phyloP scores from a whole-genome alignment of 2,113 vertebrate genomes.

The Rana temporaria region DNA sequence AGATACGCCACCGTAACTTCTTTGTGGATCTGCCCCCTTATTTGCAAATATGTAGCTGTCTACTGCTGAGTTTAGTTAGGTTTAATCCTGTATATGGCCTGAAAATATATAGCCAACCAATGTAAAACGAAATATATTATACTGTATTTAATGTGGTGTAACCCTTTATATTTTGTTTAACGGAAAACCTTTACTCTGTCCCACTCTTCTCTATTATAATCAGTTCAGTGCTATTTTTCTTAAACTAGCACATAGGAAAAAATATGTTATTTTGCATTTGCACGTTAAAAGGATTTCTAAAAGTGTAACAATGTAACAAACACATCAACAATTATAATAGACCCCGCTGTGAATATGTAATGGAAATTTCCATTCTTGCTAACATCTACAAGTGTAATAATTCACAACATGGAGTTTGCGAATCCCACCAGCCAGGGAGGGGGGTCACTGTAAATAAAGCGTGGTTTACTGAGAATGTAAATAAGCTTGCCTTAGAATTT shows the following conservation, averaged over 20 bases:
- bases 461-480: constrained; percentile 16
- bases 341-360: constrained; percentile 28
- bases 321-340: constrained; percentile 6
- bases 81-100: too few species aligned
- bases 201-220: too few species aligned
- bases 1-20: too few species aligned
- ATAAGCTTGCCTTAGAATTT: neutral
- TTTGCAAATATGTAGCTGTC: too few species aligned
- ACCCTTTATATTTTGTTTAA: too few species aligned
- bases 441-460: neutral
- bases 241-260: neutral
- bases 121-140: too few species aligned
- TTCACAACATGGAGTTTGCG: constrained; percentile 11
- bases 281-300: neutral
- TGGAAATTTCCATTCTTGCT: constrained; percentile 11
- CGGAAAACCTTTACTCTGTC: too few species aligned
- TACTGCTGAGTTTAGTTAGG: too few species aligned
- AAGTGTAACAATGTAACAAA: neutral
- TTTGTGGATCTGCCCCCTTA: too few species aligned
- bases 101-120: too few species aligned
- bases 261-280: neutral
- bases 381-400: constrained; percentile 9
- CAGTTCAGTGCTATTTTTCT: too few species aligned
- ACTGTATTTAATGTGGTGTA: too few species aligned
- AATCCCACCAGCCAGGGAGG: constrained; percentile 1